Evolutionary conservation across 2,113 vertebrate genomes (phyloP), one percentile per base, ranked within the genome.

Genomic region (Osmerus mordax): DNA sequence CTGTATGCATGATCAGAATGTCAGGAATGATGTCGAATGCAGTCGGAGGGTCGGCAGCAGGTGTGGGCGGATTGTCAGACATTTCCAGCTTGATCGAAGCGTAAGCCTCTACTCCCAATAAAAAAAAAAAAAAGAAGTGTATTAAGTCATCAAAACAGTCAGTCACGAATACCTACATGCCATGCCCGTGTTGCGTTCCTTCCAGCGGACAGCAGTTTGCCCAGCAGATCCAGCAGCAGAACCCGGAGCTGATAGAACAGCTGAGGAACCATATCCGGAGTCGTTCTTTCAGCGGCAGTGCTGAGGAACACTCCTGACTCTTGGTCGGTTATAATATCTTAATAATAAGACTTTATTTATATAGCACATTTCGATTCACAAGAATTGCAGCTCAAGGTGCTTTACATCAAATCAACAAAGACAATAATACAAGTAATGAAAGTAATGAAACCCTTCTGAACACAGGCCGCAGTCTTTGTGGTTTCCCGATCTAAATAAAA

Each of bases 211-310:
- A 99, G 82, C 97, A 99, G 90, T 98, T 99, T 81, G 97, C 97
- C 54, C 97, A 99, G 85, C 97, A 99, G 93, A 99, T 99, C 84
- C 96, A 99, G 88, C 97, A 99, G 81, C 97, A 99, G 92, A 99
- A 98, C 83, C 97, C 97, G 0, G 97, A 99, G 87, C 91, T 98
- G 73, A 98, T 99, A 73, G 96, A 99, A 82, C 97, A 99, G 88
- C 86, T 99, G 70, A 94, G 96, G 86, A 98, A 97, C 85, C 97
- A 99, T 75, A 95, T 99, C 87, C 92, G 96, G 79, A 97, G 97
- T 92, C 93, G 96, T 67, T 96, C 96, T 2, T 96, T 98, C 90
- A 98, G 96, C 74, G 93, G 95, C 91, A 97, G 95, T 64, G 91
- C 94, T 0, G 96, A 98, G 84, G 97, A 98, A 63, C 94, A 95